These are phyloP conservation scores for Octopus bimaculoides DNA, from an alignment of 1,140 invertebrate species.

Conservation along the genomic window DNA sequence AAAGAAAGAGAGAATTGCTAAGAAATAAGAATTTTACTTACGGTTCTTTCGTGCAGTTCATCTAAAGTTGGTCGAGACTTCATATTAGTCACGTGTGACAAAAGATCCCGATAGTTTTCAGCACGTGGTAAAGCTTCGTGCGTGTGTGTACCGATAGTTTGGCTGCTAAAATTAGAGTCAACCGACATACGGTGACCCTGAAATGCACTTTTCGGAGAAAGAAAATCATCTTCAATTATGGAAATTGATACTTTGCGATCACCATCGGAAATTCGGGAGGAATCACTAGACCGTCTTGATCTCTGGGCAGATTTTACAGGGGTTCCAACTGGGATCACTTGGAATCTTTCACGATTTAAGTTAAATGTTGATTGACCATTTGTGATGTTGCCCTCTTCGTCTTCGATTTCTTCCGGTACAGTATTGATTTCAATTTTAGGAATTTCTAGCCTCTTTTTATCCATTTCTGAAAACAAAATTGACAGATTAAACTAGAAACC, in stretches of 20 bases:
- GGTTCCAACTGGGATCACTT: conserved; percentile 13
- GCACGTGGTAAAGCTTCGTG: conserved; percentile 83
- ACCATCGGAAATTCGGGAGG: not conserved
- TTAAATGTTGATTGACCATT: not conserved
- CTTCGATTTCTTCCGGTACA: conserved; percentile 11
- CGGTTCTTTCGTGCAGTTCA: conserved; percentile 74
- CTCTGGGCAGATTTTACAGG: not conserved
- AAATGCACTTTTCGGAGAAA: not conserved
- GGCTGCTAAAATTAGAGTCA: conserved; percentile 13
- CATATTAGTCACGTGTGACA: conserved; percentile 74
- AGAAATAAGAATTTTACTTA: conserved; percentile 11
- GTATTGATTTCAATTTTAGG: conserved; percentile 12
- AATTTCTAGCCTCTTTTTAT: not conserved
- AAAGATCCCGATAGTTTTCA: conserved; percentile 89
- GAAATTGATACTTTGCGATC: conserved; percentile 11
- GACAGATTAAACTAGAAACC: not conserved
- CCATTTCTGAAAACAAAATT: conserved; percentile 5
- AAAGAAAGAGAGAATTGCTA: too few species aligned
- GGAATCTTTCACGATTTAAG: not conserved
- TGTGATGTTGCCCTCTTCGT: not conserved
- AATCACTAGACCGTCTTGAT: not conserved
- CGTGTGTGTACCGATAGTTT: conserved; percentile 63
- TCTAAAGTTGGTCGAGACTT: conserved; percentile 84
- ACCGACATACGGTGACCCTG: not conserved
- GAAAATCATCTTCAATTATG: not conserved